phyloP scores from a whole-genome alignment of 2,113 vertebrate species.

The Garra rufa region DNA sequence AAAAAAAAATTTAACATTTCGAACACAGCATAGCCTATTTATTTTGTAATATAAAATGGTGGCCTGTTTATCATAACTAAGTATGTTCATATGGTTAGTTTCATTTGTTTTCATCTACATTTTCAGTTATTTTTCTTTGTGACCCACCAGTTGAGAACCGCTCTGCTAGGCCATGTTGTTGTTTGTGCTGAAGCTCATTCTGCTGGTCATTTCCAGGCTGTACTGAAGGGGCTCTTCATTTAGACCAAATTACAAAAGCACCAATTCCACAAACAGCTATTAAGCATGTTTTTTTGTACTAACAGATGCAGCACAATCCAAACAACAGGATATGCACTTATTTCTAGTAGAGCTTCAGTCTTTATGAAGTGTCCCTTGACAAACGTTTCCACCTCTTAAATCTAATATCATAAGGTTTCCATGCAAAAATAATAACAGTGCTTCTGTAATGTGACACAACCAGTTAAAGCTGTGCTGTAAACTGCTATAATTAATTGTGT shows the following conservation, averaged over 20 bases:
- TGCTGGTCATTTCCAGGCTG: conserved; percentile 14
- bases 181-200: conserved; percentile 7
- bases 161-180: background rate
- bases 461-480: background rate
- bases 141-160: conserved; percentile 4
- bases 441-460: conserved; percentile 16
- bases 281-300: background rate
- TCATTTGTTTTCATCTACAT: background rate
- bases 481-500: conserved; percentile 8
- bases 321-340: background rate
- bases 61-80: background rate
- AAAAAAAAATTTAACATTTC: too few species aligned
- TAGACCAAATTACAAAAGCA: background rate
- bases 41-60: background rate
- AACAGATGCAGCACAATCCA: background rate
- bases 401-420: conserved; percentile 1
- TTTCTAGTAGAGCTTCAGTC: background rate
- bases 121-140: background rate
- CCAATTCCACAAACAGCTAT: background rate
- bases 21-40: too few species aligned
- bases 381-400: background rate
- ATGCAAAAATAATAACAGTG: background rate
- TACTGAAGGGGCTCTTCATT: conserved; percentile 20
- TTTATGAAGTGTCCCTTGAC: conserved; percentile 32
- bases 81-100: background rate